A percentile compares a stretch with the other conserved stretches of the same genome.
Conservation (phyloP, 1,140 invertebrate genomes). For the Temnothorax curvispinosus region DNA sequence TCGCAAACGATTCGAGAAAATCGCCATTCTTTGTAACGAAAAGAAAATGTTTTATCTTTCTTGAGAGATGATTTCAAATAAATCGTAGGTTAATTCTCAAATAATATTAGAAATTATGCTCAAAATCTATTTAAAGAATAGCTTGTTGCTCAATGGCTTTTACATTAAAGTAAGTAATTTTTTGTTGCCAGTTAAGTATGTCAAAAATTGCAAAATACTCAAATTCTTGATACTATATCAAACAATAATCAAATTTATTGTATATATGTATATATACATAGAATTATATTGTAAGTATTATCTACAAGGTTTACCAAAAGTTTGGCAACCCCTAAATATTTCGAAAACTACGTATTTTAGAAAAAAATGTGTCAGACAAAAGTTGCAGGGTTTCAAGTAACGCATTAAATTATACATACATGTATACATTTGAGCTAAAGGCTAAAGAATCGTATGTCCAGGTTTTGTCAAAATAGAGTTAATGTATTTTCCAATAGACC, state of each 20-base stretch:
- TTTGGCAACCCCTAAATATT: no score
- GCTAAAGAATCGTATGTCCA: no score
- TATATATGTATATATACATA: not conserved
- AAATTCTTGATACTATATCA: not conserved
- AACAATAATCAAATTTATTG: constrained; percentile 4
- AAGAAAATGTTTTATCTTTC: not conserved
- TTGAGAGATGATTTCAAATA: constrained; percentile 19
- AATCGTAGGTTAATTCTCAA: not conserved
- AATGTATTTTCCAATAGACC: no score
- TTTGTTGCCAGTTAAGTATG: not conserved
- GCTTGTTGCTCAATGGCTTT: not conserved
- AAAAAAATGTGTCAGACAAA: no score
- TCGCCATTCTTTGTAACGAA: not conserved
- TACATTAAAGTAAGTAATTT: not conserved
- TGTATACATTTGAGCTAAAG: no score
- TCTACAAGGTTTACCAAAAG: no score
- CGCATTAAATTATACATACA: no score
- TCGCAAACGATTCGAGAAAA: not conserved
- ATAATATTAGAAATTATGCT: constrained; percentile 5
- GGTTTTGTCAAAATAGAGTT: no score
- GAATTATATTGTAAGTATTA: no score
- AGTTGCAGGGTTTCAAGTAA: no score
- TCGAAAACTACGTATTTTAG: no score
- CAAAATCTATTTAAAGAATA: not conserved
- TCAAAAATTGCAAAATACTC: not conserved